Percentiles rank a stretch among this genome's conserved stretches.
Evolutionary conservation across 1,140 invertebrate genomes (phyloP).

Genomic region (Drosophila nasuta): DNA sequence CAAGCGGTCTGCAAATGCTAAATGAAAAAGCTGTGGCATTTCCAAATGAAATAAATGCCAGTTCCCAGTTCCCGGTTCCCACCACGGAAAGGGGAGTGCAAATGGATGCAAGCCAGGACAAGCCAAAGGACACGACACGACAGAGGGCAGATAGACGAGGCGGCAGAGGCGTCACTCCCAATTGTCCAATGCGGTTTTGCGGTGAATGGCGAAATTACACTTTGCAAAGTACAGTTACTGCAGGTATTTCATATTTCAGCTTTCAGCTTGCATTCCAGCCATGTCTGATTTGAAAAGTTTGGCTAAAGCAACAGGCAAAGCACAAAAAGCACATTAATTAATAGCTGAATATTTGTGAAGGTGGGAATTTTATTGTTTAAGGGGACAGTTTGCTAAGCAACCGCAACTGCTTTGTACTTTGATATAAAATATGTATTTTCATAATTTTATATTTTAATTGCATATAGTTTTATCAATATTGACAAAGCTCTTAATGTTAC

Average conservation of each 20-base stretch:
- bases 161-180: constrained; percentile 1
- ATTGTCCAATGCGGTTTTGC: constrained; percentile 10
- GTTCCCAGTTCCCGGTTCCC: not conserved
- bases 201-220: constrained; percentile 1
- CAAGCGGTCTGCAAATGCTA: constrained; percentile 40
- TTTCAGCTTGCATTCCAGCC: not conserved
- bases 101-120: not conserved
- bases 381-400: too few relatives aligned
- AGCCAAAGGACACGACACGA: not conserved
- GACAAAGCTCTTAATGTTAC: too few relatives aligned
- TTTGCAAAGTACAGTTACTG: constrained; percentile 38
- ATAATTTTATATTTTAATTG: too few relatives aligned
- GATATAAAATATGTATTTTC: too few relatives aligned
- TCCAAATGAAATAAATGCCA: constrained; percentile 68
- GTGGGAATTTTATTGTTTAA: too few relatives aligned
- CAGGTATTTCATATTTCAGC: constrained; percentile 1
- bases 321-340: not conserved
- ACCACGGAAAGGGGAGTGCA: not conserved
- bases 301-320: not conserved
- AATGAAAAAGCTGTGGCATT: constrained; percentile 71
- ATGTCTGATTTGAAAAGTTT: not conserved
- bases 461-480: too few relatives aligned
- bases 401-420: too few relatives aligned
- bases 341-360: too few relatives aligned
- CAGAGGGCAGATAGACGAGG: not conserved